Evolutionary conservation across 2,797 vertebrate genomes (phyloP), one percentile per base, ranked within the genome.

Genomic region (Mustela erminea): DNA sequence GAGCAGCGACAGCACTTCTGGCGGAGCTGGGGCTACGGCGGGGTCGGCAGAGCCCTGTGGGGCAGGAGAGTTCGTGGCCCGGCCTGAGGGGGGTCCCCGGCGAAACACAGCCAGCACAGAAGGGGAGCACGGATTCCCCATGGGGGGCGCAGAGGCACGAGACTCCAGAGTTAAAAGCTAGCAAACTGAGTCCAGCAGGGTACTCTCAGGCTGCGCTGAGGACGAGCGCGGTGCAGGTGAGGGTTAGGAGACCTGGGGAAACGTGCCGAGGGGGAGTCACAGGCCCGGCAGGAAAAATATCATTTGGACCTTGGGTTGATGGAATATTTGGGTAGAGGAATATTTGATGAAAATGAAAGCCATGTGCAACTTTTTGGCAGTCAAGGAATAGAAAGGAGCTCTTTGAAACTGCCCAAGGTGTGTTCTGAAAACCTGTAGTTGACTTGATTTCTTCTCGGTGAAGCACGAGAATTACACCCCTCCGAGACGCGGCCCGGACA

Each of bases 91-190:
- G 32, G 90, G 54, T n/a, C 4, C 49, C 1, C 23, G 15, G 5
- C 12, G 9, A 12, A 68, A 62, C 74, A 29, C 27, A 56, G 35
- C 20, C 46, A n/a, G 38, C 29, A 3, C 14, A 29, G 27, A 27
- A 58, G 56, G 64, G 82, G 43, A 80, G 52, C 70, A 5, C 1
- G 23, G 2, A 13, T 9, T 7, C 18, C 52, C 13, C 20, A 0
- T 25, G 13, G 41, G 56, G 46, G 58, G 58, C 20, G 0, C 8
- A 2, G 9, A 0, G 7, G 2, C 10, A 25, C 12, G 15, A 13
- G 23, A 7, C 23, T 38, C 20, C 23, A 3, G 38, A 32, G 49
- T 58, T 68, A 5, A 38, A 74, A 87, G 6, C 46, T 11, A 18
- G 17, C 25, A 81, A 23, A 64, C 66, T 56, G 43, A 23, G 23